phyloP scores from a whole-genome alignment of 1,140 invertebrate species.

The Brachionus plicatilis region DNA sequence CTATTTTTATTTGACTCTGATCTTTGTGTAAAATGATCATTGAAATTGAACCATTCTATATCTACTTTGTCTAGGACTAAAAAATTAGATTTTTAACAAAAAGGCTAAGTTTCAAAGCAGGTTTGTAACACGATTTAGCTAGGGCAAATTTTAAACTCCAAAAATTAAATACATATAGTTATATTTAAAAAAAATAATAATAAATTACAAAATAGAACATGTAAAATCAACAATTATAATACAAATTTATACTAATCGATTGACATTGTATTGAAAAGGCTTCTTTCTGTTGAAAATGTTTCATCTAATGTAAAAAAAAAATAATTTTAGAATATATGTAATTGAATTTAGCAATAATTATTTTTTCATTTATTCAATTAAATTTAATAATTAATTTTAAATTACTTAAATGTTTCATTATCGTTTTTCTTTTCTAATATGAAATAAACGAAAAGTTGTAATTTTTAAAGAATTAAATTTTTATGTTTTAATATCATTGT shows the following conservation, averaged over 20 bases:
- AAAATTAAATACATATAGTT: not conserved
- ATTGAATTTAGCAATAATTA: too few species aligned
- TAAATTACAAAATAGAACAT: not conserved
- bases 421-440: too few species aligned
- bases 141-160: not conserved
- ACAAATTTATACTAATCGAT: not conserved
- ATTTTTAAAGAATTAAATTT: too few species aligned
- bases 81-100: not conserved
- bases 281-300: not conserved
- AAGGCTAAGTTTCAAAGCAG: not conserved
- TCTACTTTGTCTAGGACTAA: not conserved
- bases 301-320: not conserved
- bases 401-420: too few species aligned
- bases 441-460: too few species aligned
- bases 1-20: not conserved
- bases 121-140: not conserved
- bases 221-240: not conserved
- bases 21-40: not conserved
- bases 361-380: too few species aligned
- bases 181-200: not conserved
- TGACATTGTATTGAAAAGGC: not conserved
- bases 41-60: not conserved
- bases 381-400: too few species aligned
- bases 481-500: too few species aligned
- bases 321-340: too few species aligned